Percentiles rank a stretch among this genome's conserved stretches.
Evolutionary conservation across 1,140 invertebrate species (phyloP).

Genomic region (Rhopalosiphum padi): DNA sequence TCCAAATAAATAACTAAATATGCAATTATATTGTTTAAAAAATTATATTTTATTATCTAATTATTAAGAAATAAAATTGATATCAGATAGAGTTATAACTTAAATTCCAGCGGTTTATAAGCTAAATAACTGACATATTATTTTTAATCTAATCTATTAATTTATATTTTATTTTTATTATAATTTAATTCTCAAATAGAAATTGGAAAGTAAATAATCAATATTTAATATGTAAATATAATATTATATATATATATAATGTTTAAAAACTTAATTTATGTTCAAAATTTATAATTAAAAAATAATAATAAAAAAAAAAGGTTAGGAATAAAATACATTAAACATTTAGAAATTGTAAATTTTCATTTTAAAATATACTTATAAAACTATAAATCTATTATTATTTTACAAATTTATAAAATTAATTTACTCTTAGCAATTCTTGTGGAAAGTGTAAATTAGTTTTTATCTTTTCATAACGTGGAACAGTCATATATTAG

Average conservation of each 20-base stretch:
- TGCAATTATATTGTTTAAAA: not conserved
- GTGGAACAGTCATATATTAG: not conserved
- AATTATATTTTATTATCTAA: not conserved
- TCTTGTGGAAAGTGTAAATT: conserved; percentile 39
- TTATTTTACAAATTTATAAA: conserved; percentile 14
- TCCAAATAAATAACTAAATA: not conserved
- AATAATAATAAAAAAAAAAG: not conserved
- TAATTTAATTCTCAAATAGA: not conserved
- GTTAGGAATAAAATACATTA: too few species aligned
- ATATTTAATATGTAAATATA: not conserved
- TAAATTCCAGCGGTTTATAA: not conserved
- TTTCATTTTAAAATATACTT: not conserved
- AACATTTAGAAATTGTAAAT: not conserved
- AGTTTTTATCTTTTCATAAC: conserved; percentile 29
- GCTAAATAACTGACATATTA: not conserved
- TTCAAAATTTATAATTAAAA: not conserved
- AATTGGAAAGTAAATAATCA: not conserved
- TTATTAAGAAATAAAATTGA: not conserved
- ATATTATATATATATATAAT: not conserved
- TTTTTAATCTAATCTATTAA: not conserved
- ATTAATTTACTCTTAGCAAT: not conserved
- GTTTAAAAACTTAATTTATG: not conserved
- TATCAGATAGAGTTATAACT: not conserved
- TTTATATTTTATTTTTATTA: not conserved
- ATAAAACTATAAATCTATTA: not conserved